Base-by-base conservation (phyloP, 2,113 vertebrate genomes). In the Agapornis roseicollis region DNA sequence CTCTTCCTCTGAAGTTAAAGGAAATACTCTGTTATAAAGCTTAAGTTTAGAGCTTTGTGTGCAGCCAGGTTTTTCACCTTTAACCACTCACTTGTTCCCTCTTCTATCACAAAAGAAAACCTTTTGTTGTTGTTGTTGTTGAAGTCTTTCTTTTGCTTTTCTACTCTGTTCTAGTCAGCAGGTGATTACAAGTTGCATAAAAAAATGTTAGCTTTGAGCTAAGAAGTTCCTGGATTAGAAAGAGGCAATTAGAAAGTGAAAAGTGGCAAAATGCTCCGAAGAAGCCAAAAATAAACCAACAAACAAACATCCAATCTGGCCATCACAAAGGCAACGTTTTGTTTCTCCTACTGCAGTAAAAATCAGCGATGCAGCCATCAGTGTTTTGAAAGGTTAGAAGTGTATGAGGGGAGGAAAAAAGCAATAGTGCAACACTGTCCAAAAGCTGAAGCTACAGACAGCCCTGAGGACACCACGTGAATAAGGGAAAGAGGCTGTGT, bases 271-370 rank as follows among this genome's bases (percentile, higher is more conserved):
- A 94, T 91, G 29, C 85, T 85, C 33, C 24, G 42, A 72, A 80
- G 80, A 82, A 94, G 84, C 87, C 89, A 89, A 89, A 93, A 96
- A 72, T 73, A 88, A 90, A 96, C 71, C 70, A 93, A 89, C 77
- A 90, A 95, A 82, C 60, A 78, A 90, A 85, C 90, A 29, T 77
- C 76, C 77, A 92, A 92, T 81, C 91, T 92, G 89, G 61, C 84
- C 65, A 71, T 39, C 39, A 50, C n/a, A 90, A 87, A 73, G 31
- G 41, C 23, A 50, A 85, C 1, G 0, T 73, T 84, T 80, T 81
- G 69, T 72, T 53, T 4, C 42, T 39, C 35, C 86, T 47, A 23
- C 52, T 64, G 42, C 76, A 74, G 66, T 37, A 60, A 61, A 92
- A 94, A 65, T 5, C 58, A 52, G 10, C 3, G 0, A 20, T 0